A percentile compares a stretch with the other conserved stretches of the same genome.
Conservation (phyloP, 2,113 vertebrate genomes). For the Trematocara macrostoma region DNA sequence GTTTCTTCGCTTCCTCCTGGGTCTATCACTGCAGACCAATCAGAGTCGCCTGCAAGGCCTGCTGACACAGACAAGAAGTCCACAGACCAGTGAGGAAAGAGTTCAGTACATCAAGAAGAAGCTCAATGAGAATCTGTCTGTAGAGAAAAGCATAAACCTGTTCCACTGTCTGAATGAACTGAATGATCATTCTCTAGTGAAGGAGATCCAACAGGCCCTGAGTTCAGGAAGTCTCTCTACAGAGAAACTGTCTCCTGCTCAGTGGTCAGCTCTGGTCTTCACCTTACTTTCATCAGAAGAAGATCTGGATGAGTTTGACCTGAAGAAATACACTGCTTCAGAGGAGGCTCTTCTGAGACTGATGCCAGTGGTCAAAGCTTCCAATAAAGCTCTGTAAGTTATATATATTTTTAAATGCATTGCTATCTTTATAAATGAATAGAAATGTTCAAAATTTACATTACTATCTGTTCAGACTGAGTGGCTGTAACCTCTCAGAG, state of each 20-base stretch:
- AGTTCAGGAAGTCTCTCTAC: rapidly evolving
- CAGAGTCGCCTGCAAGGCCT: too few relatives aligned
- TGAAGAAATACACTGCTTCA: neutral
- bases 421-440: neutral
- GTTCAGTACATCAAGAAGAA: too few relatives aligned
- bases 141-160: neutral
- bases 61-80: too few relatives aligned
- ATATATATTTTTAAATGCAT: neutral
- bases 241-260: neutral
- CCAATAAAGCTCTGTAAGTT: neutral
- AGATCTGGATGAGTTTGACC: neutral
- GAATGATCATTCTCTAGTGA: neutral
- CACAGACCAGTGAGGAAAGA: too few relatives aligned
- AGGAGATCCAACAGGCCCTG: rapidly evolving
- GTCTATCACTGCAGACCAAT: too few relatives aligned
- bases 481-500: neutral
- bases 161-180: neutral
- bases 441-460: neutral
- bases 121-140: neutral
- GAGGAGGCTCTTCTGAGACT: neutral
- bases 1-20: too few relatives aligned
- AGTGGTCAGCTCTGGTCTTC: neutral
- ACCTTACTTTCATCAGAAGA: neutral
- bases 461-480: neutral
- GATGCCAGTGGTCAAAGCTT: neutral